Conservation (phyloP, 2,888 invertebrate genomes). For the Patella caerulea region DNA sequence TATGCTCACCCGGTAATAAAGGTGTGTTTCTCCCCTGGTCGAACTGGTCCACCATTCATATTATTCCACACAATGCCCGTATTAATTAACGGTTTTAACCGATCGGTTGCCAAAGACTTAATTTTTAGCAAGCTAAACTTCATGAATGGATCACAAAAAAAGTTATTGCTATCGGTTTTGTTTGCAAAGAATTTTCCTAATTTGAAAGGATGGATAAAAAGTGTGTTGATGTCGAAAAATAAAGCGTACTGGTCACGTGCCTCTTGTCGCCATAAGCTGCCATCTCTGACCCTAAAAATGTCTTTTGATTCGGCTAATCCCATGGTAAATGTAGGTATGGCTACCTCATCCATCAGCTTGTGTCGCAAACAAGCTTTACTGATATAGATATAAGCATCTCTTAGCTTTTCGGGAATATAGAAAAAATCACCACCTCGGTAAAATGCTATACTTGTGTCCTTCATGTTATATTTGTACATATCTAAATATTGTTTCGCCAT, state of each 20-base stretch:
- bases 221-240: not conserved
- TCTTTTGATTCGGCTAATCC: not conserved
- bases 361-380: not conserved
- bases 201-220: conserved; percentile 3
- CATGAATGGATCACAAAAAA: conserved; percentile 2
- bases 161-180: not conserved
- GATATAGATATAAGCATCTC: not conserved
- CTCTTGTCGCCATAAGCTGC: not conserved
- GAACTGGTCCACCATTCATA: not conserved
- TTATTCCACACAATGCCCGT: not conserved
- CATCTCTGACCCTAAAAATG: not conserved
- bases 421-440: not conserved
- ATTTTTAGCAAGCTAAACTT: not conserved
- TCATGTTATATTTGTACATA: not conserved
- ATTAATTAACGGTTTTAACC: not conserved
- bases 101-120: not conserved
- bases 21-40: not conserved
- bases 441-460: not conserved
- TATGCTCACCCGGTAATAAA: no score
- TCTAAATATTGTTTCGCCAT: not conserved
- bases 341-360: not conserved
- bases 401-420: not conserved
- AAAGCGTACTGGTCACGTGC: not conserved
- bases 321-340: not conserved
- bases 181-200: not conserved